Base-by-base conservation (phyloP, 2,797 vertebrate genomes). In the Lindbergichthys nudifrons region DNA sequence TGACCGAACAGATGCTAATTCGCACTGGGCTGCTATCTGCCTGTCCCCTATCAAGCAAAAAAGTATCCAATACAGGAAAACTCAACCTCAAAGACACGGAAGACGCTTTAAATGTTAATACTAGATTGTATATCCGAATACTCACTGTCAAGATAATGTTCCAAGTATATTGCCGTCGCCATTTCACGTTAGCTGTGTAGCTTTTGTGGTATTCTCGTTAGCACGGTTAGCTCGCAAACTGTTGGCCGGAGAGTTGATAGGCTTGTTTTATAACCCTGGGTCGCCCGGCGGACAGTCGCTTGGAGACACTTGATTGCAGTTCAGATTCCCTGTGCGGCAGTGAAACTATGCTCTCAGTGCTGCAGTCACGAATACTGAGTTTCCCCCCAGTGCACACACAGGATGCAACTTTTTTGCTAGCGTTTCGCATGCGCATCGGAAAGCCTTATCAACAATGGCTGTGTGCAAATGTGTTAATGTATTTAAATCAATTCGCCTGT, bases 131-230 rank as follows among this genome's bases (percentile, higher is more conserved):
- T 41, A 9, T 2, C 12, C 2, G 0, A 3, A 58, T 72, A 94
- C 97, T 97, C 85, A 99, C 97, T 99, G 92, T 99, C 97, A 79
- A 98, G 95, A 87, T 98, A 98, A 94, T 99, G 97, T 87, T 99
- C 97, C 93, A 99, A 93, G 87, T 98, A 99, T 94, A 99, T 97
- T 83, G 97, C 97, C 60, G 97, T 97, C 94, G 97, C 97, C 97
- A 98, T 98, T 85, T 94, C 90, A 70, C 83, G 41, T 79, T 81
- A 87, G 80, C 87, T 59, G 15, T 70, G 77, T 81, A 86, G 78
- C 88, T 80, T 59, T 70, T 89, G 89, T 86, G 90, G 87, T 88
- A 88, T 41, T 58, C 23, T 52, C 41, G 23, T 71, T 78, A 76
- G 80, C 79, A 46, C 46, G 51, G 23, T 71, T 78, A 76, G 80